Conservation (phyloP, 2,113 vertebrate genomes). For the Daboia siamensis region DNA sequence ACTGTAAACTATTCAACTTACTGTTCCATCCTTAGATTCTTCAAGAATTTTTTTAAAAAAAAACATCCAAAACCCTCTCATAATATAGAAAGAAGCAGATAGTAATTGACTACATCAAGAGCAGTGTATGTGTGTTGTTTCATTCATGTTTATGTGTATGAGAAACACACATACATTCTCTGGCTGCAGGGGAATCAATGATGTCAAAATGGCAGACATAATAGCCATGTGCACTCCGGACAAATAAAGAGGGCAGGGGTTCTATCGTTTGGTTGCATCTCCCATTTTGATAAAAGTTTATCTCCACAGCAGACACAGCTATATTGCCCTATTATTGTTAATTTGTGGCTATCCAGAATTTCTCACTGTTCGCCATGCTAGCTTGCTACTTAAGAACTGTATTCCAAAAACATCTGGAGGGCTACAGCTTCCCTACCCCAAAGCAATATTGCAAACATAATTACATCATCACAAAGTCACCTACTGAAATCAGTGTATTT, state of each 20-base stretch:
- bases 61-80: background rate
- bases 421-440: background rate
- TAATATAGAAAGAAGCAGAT: background rate
- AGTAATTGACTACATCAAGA: background rate
- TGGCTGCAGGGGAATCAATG: background rate
- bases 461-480: background rate
- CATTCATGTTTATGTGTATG: background rate
- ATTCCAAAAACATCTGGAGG: background rate
- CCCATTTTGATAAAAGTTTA: background rate
- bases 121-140: background rate
- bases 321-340: background rate
- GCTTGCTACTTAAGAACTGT: background rate
- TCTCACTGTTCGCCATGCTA: background rate
- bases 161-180: background rate
- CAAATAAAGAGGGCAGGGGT: background rate
- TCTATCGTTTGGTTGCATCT: background rate
- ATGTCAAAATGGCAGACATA: background rate
- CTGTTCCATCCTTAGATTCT: background rate
- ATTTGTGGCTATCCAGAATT: background rate
- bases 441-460: background rate
- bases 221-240: background rate
- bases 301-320: background rate
- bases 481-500: background rate
- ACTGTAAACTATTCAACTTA: background rate
- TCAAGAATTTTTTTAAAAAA: background rate